Evolutionary conservation across 2,888 invertebrate species (phyloP).

Genomic region (Archips xylosteana): DNA sequence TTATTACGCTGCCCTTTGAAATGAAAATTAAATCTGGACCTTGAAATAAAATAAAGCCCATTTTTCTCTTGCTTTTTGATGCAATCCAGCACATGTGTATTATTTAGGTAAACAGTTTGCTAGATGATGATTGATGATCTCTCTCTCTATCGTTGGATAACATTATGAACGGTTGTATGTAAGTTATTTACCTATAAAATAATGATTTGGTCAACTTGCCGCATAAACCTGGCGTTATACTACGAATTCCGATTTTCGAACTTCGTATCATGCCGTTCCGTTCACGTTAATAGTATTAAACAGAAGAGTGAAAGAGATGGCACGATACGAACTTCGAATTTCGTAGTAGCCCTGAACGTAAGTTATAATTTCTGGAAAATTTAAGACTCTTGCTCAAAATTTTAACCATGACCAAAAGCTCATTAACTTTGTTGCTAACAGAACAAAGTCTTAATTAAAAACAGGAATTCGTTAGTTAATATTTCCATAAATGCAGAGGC

Average conservation of each 20-base stretch:
- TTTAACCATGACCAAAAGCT: background rate
- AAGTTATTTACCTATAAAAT: too few species aligned
- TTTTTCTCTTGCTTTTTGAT: background rate
- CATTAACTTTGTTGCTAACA: slow-evolving; percentile 14
- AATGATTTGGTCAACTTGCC: too few species aligned
- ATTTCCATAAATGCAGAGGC: slow-evolving; percentile 35
- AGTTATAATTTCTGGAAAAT: background rate
- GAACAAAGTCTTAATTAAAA: slow-evolving; percentile 31
- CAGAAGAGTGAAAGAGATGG: too few species aligned
- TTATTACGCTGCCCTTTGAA: slow-evolving; percentile 6
- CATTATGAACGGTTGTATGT: too few species aligned
- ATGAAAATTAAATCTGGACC: background rate
- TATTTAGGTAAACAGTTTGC: background rate
- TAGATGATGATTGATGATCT: too few species aligned
- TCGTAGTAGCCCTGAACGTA: background rate
- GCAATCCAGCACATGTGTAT: background rate
- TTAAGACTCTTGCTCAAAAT: background rate
- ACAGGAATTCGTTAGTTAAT: slow-evolving; percentile 31
- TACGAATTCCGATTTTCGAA: too few species aligned
- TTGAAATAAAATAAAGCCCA: background rate
- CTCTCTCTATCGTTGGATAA: too few species aligned
- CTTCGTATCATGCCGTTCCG: too few species aligned
- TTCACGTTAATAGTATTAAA: too few species aligned
- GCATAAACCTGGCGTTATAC: too few species aligned
- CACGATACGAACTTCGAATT: too few species aligned